Percentiles rank a stretch among this genome's conserved stretches.
Conservation (phyloP, 2,888 invertebrate species). For the Dasysyrphus tricinctus region DNA sequence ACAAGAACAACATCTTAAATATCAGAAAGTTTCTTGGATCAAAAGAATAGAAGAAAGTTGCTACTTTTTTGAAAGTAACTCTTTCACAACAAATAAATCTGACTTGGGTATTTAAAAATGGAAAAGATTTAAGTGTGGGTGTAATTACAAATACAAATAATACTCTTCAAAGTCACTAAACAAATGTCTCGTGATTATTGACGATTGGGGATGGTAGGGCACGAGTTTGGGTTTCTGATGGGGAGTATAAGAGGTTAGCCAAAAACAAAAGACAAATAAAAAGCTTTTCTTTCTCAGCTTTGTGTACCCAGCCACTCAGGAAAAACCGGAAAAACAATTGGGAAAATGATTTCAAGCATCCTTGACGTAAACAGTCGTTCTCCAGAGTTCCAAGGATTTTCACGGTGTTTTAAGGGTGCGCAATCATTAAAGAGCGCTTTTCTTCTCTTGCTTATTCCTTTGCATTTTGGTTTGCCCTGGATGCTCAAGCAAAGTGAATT, state of each 20-base stretch:
- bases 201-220: constrained; percentile 12
- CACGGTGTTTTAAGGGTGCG: constrained; percentile 69
- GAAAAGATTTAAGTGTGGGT: constrained; percentile 43
- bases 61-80: constrained; percentile 47
- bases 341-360: constrained; percentile 75
- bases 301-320: constrained; percentile 69
- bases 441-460: constrained; percentile 28
- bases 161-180: constrained; percentile 67
- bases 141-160: constrained; percentile 74
- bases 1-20: constrained; percentile 33
- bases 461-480: constrained; percentile 18
- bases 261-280: constrained; percentile 75
- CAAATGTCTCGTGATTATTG: constrained; percentile 72
- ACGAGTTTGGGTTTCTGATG: not conserved
- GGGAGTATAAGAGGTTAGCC: constrained; percentile 29
- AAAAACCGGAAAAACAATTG: constrained; percentile 75
- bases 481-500: constrained; percentile 67
- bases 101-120: not conserved
- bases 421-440: constrained; percentile 68
- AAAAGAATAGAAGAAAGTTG: constrained; percentile 24
- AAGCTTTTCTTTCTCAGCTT: constrained; percentile 64
- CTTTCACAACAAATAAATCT: constrained; percentile 28
- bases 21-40: constrained; percentile 20
- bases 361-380: constrained; percentile 73
- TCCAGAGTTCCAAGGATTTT: constrained; percentile 56